These are phyloP conservation scores for Wasmannia auropunctata DNA, from an alignment of 1,140 invertebrate species.

Conservation along the genomic window DNA sequence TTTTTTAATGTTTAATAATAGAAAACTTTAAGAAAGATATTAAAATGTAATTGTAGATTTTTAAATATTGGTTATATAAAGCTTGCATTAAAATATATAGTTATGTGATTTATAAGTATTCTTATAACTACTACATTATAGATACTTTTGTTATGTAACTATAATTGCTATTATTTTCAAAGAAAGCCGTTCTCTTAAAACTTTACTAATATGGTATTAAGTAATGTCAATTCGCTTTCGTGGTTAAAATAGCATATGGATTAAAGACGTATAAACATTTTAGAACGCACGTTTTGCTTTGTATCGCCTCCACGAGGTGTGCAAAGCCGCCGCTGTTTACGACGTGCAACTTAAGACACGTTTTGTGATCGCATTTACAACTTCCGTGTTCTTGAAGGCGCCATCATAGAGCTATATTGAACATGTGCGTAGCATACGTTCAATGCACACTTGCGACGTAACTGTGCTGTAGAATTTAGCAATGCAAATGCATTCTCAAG, in stretches of 20 bases:
- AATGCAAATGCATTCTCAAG: constrained; percentile 41
- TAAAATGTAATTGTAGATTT: neutral
- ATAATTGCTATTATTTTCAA: neutral
- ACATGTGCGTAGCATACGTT: constrained; percentile 51
- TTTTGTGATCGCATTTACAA: constrained; percentile 20
- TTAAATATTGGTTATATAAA: neutral
- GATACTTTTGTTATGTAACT: neutral
- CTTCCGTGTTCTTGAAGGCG: constrained; percentile 41
- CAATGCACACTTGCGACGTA: neutral
- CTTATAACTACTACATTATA: too few species aligned
- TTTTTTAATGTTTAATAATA: neutral
- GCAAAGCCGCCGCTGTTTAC: constrained; percentile 15
- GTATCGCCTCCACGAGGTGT: neutral
- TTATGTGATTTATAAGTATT: neutral
- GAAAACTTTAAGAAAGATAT: neutral
- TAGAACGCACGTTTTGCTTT: constrained; percentile 1
- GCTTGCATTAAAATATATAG: neutral
- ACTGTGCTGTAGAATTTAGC: constrained; percentile 17
- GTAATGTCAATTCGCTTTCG: neutral
- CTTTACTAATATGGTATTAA: neutral
- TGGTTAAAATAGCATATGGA: neutral
- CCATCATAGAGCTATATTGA: neutral
- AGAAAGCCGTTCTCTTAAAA: neutral
- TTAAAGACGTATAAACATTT: constrained; percentile 3
- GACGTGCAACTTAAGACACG: neutral